phyloP scores from a whole-genome alignment of 2,888 invertebrate genomes.

The Protonemura montana region DNA sequence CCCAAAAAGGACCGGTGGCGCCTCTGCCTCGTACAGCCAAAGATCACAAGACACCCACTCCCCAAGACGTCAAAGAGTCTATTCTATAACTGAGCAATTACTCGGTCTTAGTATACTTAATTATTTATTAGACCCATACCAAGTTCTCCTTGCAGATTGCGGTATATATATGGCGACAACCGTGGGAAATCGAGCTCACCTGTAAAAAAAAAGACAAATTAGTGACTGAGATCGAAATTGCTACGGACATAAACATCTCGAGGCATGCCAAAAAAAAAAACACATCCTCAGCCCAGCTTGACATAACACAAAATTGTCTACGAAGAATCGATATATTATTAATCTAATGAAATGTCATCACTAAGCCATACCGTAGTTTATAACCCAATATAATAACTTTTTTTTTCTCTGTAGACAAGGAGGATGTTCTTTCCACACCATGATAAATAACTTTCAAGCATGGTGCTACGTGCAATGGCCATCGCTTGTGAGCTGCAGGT shows the following conservation, averaged over 20 bases:
- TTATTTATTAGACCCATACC: not conserved
- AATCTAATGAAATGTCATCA: conserved; percentile 12
- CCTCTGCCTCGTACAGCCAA: too few species aligned
- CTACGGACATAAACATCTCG: not conserved
- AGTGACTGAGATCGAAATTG: not conserved
- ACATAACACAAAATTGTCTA: not conserved
- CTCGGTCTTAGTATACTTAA: too few species aligned
- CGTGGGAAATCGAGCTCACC: not conserved
- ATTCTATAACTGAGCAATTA: too few species aligned
- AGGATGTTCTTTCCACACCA: not conserved
- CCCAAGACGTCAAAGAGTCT: too few species aligned
- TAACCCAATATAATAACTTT: not conserved
- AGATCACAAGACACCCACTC: too few species aligned
- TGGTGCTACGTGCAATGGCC: not conserved
- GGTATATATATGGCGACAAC: not conserved
- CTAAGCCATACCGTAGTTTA: not conserved
- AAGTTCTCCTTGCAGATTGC: not conserved
- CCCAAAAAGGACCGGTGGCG: too few species aligned
- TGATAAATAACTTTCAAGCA: not conserved
- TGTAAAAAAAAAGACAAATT: not conserved
- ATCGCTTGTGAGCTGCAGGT: conserved; percentile 12
- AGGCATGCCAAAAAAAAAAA: not conserved
- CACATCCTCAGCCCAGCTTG: not conserved
- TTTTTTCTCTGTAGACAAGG: not conserved
- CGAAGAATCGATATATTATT: not conserved